Conservation (phyloP, 1,140 invertebrate genomes). For the Maconellicoccus hirsutus region DNA sequence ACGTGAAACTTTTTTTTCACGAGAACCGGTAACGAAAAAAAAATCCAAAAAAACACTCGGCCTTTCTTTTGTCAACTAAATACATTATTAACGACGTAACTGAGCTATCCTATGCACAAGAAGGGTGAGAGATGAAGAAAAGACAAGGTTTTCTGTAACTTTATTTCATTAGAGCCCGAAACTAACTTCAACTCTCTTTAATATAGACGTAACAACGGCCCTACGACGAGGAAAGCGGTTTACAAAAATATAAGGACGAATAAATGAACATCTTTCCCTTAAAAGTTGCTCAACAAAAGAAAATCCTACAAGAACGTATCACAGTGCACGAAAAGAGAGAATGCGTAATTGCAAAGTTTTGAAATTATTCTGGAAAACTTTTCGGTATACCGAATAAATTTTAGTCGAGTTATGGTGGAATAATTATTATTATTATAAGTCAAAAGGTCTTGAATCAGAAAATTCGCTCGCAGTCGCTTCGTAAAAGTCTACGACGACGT, state of each 20-base stretch:
- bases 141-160: slow-evolving; percentile 12
- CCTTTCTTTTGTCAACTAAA: slow-evolving; percentile 9
- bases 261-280: slow-evolving; percentile 21
- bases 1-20: not conserved
- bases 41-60: not conserved
- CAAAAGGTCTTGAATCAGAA: slow-evolving; percentile 17
- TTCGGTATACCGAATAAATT: slow-evolving; percentile 16
- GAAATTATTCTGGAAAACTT: slow-evolving; percentile 17
- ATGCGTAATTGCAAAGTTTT: slow-evolving; percentile 19
- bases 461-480: not conserved
- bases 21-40: not conserved
- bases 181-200: slow-evolving; percentile 14
- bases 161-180: slow-evolving; percentile 17
- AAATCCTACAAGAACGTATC: slow-evolving; percentile 17
- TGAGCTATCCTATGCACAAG: not conserved
- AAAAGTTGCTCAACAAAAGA: slow-evolving; percentile 14
- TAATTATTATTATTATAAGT: slow-evolving; percentile 19
- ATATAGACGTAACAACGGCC: not conserved
- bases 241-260: slow-evolving; percentile 17
- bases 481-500: not conserved
- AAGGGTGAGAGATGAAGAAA: not conserved
- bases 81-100: slow-evolving; percentile 9
- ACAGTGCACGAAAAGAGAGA: not conserved
- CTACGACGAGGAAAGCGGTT: slow-evolving; percentile 1
- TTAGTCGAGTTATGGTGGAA: slow-evolving; percentile 16